Evolutionary conservation across 2,113 vertebrate species (phyloP), one percentile per base, ranked within the genome.

Genomic region (Atherinomorus stipes): DNA sequence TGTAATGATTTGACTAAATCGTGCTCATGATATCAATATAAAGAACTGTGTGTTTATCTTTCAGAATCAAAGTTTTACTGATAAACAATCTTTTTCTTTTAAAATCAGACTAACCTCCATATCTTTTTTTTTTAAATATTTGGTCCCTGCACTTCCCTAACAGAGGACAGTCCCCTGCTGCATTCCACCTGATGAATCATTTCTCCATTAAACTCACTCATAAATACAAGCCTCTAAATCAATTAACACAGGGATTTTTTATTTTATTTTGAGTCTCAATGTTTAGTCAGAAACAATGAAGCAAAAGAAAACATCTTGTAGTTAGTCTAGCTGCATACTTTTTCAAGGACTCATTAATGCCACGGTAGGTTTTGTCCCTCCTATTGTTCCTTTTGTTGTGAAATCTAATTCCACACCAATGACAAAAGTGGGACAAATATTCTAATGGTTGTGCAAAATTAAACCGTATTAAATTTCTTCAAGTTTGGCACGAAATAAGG

Each of bases 161-260:
- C 28, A 18, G 50, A 40, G 0, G 1, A 16, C 6, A 21, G 50
- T 22, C 25, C 38, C 11, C 25, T 52, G 16, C 76, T 28, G 64
- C 53, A 58, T 59, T 52, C 53, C 54, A 73, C 40, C 40, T 50
- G 22, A 77, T 81, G 65, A 78, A 67, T 74, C 45, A 75, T 70
- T 71, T 76, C 47, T 63, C 37, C 28, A 71, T 22, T 38, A 58
- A 40, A 58, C 31, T 37, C 44, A 38, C 53, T 64, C 70, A 37
- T 31, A 51, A 61, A 81, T 58, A 67, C 26, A 1, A 62, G 56
- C 37, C 18, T 69, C 22, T 3, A 58, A 69, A 73, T 81, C 69
- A 79, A 81, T 81, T 49, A 78, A 79, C 50, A 18, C 52, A 19
- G 16, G n/a, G n/a, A n/a, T n/a, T n/a, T n/a, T 0, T 25, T n/a